Evolutionary conservation across 2,113 vertebrate genomes (phyloP), one percentile per base, ranked within the genome.

Genomic region (Shinisaurus crocodilurus): DNA sequence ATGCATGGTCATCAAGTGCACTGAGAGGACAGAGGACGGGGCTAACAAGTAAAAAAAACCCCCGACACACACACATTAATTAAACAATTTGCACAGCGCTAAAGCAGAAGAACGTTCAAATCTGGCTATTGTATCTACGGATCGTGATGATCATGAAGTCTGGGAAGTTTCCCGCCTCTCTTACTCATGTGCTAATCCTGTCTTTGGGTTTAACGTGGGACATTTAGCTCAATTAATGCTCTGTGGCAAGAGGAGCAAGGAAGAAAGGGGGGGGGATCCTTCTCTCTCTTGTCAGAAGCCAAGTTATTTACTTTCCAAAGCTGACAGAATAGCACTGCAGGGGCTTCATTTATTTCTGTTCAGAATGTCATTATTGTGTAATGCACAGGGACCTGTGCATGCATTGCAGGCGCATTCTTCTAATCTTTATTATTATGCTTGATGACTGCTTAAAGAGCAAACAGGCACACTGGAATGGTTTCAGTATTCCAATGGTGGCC

Each of bases 221-320:
- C 94, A 91, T 95, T 94, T 95, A 93, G 91, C 96, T 98, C 97
- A 97, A 97, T 98, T 98, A 98, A 98, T 97, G 96, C 94, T 96
- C 93, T 80, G 57, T 96, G 96, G 96, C 96, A 96, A 97, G 94
- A 97, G 95, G 95, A 95, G 91, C 95, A 95, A 94, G 96, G 94
- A 96, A 96, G 96, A 90, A n/a, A 23, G n/a, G 27, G 6, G 25
- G 13, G 34, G n/a, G 27, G 7, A 18, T 20, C 32, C 43, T 67
- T 96, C 95, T 97, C 93, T 96, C 95, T 97, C 96, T 96, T 97
- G 97, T 98, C 97, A 97, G 95, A 90, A 97, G 97, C 87, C 45
- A 97, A 97, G 97, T 97, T 98, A 98, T 97, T 98, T 98, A 98
- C 96, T 98, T 97, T 97, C 96, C 96, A 96, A 97, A 96, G 95